Evolutionary conservation across 2,888 invertebrate genomes (phyloP).

Genomic region (Shargacucullia verbasci): DNA sequence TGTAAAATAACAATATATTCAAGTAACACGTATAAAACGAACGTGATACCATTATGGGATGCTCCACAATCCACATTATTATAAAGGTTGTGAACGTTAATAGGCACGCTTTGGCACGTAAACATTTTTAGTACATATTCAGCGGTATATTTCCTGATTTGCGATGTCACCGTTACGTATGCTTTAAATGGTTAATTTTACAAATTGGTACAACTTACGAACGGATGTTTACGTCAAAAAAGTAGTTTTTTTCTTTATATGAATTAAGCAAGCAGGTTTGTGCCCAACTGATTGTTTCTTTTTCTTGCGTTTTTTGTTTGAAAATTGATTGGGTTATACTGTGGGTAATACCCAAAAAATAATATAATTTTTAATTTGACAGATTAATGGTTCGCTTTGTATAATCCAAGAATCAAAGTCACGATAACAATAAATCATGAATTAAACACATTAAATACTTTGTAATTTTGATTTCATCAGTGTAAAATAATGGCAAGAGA

Average conservation of each 20-base stretch:
- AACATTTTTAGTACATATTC: constrained; percentile 34
- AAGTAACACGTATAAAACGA: constrained; percentile 28
- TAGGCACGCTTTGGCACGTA: constrained; percentile 22
- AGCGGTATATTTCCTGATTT: constrained; percentile 24
- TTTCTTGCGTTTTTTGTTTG: neutral
- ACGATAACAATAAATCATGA: constrained; percentile 2
- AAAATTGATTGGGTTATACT: neutral
- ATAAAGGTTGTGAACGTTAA: constrained; percentile 45
- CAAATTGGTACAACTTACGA: constrained; percentile 11
- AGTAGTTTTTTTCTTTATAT: neutral
- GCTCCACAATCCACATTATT: constrained; percentile 28
- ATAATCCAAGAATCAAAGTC: constrained; percentile 11
- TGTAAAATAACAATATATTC: constrained; percentile 44
- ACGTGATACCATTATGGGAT: constrained; percentile 36
- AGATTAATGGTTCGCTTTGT: constrained; percentile 15
- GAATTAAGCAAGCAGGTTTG: constrained; percentile 21
- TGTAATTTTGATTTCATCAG: neutral
- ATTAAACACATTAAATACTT: neutral
- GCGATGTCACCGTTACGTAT: constrained; percentile 20
- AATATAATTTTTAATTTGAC: constrained; percentile 17
- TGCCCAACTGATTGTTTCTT: neutral
- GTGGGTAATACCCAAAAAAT: constrained; percentile 8
- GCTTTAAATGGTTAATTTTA: neutral
- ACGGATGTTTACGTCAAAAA: constrained; percentile 16
- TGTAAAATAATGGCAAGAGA: neutral